phyloP scores from a whole-genome alignment of 2,888 invertebrate genomes.

The Drosophila monieri region DNA sequence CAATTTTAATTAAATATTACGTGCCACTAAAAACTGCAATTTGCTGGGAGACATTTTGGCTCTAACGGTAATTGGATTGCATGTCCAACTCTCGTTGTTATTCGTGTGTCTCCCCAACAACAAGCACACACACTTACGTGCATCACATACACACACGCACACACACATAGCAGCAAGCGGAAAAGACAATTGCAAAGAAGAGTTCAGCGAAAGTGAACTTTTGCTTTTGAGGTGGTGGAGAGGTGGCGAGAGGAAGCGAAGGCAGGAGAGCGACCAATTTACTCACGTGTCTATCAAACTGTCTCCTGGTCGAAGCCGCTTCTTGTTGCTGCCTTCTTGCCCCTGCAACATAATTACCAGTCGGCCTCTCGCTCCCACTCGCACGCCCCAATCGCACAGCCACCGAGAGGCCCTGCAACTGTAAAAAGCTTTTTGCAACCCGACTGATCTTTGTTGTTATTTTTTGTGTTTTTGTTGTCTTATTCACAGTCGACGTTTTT shows the following conservation, averaged over 20 bases:
- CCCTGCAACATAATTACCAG: conserved; percentile 57
- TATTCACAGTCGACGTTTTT: conserved; percentile 56
- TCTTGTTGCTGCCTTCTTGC: conserved; percentile 12
- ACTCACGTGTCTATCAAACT: conserved; percentile 69
- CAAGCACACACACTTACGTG: not conserved
- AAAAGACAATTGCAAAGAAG: conserved; percentile 31
- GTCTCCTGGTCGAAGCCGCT: conserved; percentile 39
- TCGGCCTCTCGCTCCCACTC: conserved; percentile 45
- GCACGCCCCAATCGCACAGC: not conserved
- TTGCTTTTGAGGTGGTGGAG: conserved; percentile 60
- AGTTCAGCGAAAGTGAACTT: conserved; percentile 74
- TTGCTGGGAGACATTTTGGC: conserved; percentile 52
- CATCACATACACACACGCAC: conserved; percentile 7
- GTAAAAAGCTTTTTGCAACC: conserved; percentile 56
- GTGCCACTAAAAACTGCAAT: conserved; percentile 67
- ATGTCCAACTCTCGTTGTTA: conserved; percentile 66
- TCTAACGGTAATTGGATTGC: conserved; percentile 75
- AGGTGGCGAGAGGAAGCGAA: not conserved
- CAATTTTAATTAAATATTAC: conserved; percentile 73
- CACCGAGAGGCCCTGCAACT: conserved; percentile 38
- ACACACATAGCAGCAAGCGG: conserved; percentile 2
- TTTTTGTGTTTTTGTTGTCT: conserved; percentile 40
- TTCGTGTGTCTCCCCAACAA: conserved; percentile 46
- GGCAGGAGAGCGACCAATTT: conserved; percentile 20
- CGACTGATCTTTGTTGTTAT: conserved; percentile 45